Conservation (phyloP, 2,113 vertebrate genomes). For the Platysteira castanea region DNA sequence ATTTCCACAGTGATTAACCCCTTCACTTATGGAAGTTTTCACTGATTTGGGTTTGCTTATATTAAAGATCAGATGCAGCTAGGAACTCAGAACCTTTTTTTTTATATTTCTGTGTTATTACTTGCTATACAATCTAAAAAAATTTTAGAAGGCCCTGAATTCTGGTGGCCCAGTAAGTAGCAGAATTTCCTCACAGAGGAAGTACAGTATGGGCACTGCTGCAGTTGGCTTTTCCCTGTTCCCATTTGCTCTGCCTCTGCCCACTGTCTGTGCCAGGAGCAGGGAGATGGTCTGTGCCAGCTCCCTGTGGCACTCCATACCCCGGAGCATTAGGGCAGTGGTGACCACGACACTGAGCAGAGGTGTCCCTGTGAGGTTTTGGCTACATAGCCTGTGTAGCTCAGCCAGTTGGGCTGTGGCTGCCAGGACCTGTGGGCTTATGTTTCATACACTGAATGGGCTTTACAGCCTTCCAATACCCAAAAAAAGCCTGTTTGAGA, state of each 20-base stretch:
- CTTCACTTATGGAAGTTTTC: not conserved
- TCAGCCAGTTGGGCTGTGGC: not conserved
- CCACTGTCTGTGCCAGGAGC: not conserved
- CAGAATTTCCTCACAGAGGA: not conserved
- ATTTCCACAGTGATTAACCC: not conserved
- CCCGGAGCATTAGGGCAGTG: rapidly evolving
- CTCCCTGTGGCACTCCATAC: not conserved
- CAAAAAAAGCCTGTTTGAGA: not conserved
- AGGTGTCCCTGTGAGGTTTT: not conserved
- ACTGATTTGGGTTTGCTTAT: not conserved
- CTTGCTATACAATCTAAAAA: not conserved
- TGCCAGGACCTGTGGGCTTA: not conserved
- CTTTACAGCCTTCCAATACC: not conserved
- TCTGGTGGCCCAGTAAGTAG: not conserved
- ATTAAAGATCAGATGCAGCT: not conserved
- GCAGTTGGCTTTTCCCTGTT: rapidly evolving
- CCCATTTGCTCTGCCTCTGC: not conserved
- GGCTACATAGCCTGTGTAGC: not conserved
- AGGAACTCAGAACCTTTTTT: not conserved
- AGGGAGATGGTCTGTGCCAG: not conserved
- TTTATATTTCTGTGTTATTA: not conserved
- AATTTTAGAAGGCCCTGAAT: not conserved
- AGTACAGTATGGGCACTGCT: not conserved
- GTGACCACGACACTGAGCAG: rapidly evolving
- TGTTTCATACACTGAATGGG: not conserved